A percentile compares a stretch with the other conserved stretches of the same genome.
Evolutionary conservation across 2,888 invertebrate species (phyloP).

Genomic region (Euclidia mi): DNA sequence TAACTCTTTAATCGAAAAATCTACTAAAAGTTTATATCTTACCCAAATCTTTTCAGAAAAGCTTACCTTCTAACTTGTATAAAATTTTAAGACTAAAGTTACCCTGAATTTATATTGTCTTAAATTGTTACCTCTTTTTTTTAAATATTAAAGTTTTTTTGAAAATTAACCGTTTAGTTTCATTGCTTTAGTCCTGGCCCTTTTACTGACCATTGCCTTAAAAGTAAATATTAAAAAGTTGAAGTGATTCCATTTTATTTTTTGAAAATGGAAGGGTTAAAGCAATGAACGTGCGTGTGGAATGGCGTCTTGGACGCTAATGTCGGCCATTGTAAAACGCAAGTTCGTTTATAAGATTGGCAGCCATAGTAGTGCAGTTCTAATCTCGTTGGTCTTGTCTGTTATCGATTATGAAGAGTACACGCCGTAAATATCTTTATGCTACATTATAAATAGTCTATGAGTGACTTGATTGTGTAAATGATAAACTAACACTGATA

Average conservation of each 20-base stretch:
- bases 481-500: slow-evolving; percentile 18
- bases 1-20: slow-evolving; percentile 38
- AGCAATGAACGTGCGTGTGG: slow-evolving; percentile 81
- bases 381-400: slow-evolving; percentile 65
- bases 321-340: slow-evolving; percentile 33
- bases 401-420: slow-evolving; percentile 58
- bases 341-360: slow-evolving; percentile 51
- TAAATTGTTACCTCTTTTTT: slow-evolving; percentile 64
- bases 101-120: slow-evolving; percentile 40
- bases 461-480: slow-evolving; percentile 36
- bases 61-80: slow-evolving; percentile 45
- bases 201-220: slow-evolving; percentile 45
- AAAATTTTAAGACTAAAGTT: slow-evolving; percentile 43
- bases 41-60: slow-evolving; percentile 34
- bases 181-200: slow-evolving; percentile 87
- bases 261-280: slow-evolving; percentile 71
- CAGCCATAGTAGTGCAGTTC: slow-evolving; percentile 58
- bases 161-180: slow-evolving; percentile 72
- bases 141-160: slow-evolving; percentile 74
- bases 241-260: slow-evolving; percentile 35
- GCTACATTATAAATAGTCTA: slow-evolving; percentile 34
- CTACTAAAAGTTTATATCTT: slow-evolving; percentile 32
- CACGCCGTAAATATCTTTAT: slow-evolving; percentile 32
- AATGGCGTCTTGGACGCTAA: slow-evolving; percentile 29
- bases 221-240: slow-evolving; percentile 26